Base-by-base conservation (phyloP, 2,797 vertebrate species). In the Phalanger gymnotis region DNA sequence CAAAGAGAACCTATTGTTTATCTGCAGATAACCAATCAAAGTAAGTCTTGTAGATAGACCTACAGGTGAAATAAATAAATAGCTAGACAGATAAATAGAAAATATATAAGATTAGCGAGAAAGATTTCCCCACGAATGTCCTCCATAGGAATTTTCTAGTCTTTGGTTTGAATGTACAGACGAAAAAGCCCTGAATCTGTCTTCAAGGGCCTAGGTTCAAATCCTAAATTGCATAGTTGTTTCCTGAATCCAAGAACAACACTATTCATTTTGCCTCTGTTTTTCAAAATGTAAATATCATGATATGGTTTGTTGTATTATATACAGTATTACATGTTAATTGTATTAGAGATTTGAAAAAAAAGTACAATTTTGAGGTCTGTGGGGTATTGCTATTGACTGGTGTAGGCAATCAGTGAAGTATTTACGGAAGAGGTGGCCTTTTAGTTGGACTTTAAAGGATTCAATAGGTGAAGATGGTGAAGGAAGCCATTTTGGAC, bases 151-250 rank as follows among this genome's bases (percentile, higher is more conserved):
- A 51, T 55, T 25, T 2, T 3, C 53, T 34, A 54, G 61, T 51
- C 54, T 47, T 96, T 2, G 9, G 51, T 94, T 94, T 58, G 27
- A 73, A 96, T 90, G n/a, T 91, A 90, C n/a, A 81, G 54, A 91
- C 57, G 90, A 66, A 92, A 94, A 1, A 53, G n/a, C 12, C 19
- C 22, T 25, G 40, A 81, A 81, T 47, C 40, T 81, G 22, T 25
- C 73, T 81, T 25, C 22, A 47, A 81, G 22, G 40, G 13, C 7
- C 22, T 25, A 3, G 22, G 73, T 81, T 47, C 73, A 81, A 54
- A 47, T 47, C 6, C 73, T 81, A 47, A 25, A 47, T 10, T 81
- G 73, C 2, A 25, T 7, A 40, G 22, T 81, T 81, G 0, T 81
- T 47, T 7, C n/a, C 40, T 11, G 16, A 47, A 10, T 47, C 40